Evolutionary conservation across 2,797 vertebrate species (phyloP).

Genomic region (Malacoctenus gilli): DNA sequence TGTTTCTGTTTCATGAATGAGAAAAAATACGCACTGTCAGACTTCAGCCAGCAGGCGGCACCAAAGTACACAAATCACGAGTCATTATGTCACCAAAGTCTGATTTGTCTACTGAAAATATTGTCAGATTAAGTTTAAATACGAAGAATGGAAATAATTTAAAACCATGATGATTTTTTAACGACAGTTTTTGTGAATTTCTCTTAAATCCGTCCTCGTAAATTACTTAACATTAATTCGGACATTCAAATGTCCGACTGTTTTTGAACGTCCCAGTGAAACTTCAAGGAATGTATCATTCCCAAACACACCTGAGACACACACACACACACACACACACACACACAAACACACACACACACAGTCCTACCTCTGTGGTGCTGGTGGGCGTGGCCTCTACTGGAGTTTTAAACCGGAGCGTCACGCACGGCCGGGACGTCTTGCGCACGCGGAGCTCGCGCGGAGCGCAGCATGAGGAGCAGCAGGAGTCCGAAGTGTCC

Average conservation of each 20-base stretch:
- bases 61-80: too few relatives aligned
- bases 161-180: too few relatives aligned
- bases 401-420: conserved; percentile 30
- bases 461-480: background rate
- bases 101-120: too few relatives aligned
- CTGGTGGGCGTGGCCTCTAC: conserved; percentile 53
- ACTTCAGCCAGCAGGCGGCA: too few relatives aligned
- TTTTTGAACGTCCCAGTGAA: conserved; percentile 43
- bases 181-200: too few relatives aligned
- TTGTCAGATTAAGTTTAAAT: too few relatives aligned
- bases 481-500: background rate
- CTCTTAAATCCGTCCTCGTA: too few relatives aligned
- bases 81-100: too few relatives aligned
- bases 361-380: conserved; percentile 20
- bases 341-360: conserved; percentile 7
- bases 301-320: conserved; percentile 15
- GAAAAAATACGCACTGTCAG: too few relatives aligned
- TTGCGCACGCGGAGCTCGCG: conserved; percentile 41
- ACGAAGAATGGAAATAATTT: too few relatives aligned
- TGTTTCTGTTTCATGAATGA: too few relatives aligned
- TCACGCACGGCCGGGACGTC: conserved; percentile 11
- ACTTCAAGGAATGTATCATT: conserved; percentile 26
- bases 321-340: conserved; percentile 11
- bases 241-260: conserved; percentile 9
- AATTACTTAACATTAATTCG: too few relatives aligned